Base-by-base conservation (phyloP, 2,113 vertebrate species). In the Rattus rattus region DNA sequence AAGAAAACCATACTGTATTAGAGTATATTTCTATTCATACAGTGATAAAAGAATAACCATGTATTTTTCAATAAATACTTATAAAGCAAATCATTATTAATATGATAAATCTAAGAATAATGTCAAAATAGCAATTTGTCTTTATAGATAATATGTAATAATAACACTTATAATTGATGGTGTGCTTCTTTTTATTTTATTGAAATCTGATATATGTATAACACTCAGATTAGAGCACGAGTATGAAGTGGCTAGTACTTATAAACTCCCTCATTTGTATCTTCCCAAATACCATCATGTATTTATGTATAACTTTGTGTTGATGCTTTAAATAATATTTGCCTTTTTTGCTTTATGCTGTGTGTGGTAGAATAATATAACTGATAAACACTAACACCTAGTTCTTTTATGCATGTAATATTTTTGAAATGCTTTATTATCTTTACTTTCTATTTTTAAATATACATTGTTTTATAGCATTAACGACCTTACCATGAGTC, bases 251-350 rank as follows among this genome's bases (percentile, higher is more conserved):
- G 2, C 12, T 28, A 17, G 1, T 11, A 8, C 43, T 47, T 30
- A 13, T 73, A 13, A 72, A 5, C 0, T 36, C 2, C 77, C 3
- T 54, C 54, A 1, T 1, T 10, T 56, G 1, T 11, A 26, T 67
- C 28, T 17, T 2, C 9, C 0, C 11, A 28, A 49, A 52, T 28
- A 7, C 16, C 24, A 39, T 16, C 4, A 30, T 26, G 11, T 61
- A 12, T 24, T 8, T 69, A 61, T 63, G 12, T 30, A 2, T n/a
- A n/a, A 65, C 2, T 26, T 19, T 49, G 7, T 61, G 30, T 59
- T 70, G 5, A 65, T 69, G 6, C 24, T 43, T 26, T 22, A 76
- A 93, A 43, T 56, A 30, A 54, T 7, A 7, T 16, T 65, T 84
- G 28, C 4, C 11, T 65, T 59, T 16, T 30, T 7, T 43, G 19